Base-by-base conservation (phyloP, 2,113 vertebrate genomes). In the Tautogolabrus adspersus region DNA sequence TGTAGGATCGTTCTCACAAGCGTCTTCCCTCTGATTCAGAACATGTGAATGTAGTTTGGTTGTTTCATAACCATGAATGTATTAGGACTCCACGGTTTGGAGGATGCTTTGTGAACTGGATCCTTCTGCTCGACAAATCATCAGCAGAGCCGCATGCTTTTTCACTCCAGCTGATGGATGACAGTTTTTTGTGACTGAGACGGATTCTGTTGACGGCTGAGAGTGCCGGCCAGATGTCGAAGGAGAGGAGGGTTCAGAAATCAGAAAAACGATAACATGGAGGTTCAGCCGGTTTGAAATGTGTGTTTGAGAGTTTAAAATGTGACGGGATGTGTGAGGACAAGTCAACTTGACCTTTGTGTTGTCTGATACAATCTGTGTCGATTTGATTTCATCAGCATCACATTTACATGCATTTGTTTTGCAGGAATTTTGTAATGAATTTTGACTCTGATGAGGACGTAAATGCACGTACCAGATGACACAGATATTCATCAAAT, bases 221-320 rank as follows among this genome's bases (percentile, higher is more conserved):
- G 82, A 87, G 75, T 82, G 85, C 60, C 10, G 65, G 77, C 81
- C 81, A 87, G 86, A 91, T 84, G 89, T 82, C 6, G 58, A 87
- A 54, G 73, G 68, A 80, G 69, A 82, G 75, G 77, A 79, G 84
- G 77, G 15, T 6, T 5, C 10, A 42, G 40, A 10, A 42, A 42
- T 63, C 18, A 75, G 44, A 67, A 54, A 78, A 83, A 55, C 57
- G 80, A 69, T 51, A 59, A 70, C 5, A 66, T 40, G 7, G 7
- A 52, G 22, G 0, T 56, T 5, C 42, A 19, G 66, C 65, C 75
- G 61, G n/a, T 64, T 46, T 66, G 15, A 18, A 18, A 18, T 49
- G 15, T 49, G 47, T 49, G 56, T 79, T 66, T 30, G n/a, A 18
- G 56, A 34, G 66, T 69, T 51, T 46, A 52, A 74, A 71, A 47